Conservation (phyloP, 2,888 invertebrate genomes). For the Meghimatium bilineatum region DNA sequence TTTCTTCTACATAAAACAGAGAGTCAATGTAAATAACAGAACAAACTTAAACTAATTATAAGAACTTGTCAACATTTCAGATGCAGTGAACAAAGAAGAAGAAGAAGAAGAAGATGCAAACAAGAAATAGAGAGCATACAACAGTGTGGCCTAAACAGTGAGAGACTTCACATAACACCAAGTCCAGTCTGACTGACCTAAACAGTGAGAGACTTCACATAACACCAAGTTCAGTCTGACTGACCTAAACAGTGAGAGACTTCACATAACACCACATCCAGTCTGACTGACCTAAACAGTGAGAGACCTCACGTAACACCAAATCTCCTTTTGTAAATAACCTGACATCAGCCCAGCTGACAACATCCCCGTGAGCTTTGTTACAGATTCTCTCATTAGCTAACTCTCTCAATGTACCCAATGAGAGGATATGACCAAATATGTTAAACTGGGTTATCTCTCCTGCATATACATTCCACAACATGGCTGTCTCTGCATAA, state of each 20-base stretch:
- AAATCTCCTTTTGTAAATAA: conserved; percentile 34
- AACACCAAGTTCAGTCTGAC: too few species aligned
- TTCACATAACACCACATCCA: neutral
- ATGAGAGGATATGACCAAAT: conserved; percentile 39
- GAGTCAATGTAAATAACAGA: too few species aligned
- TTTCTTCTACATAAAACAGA: too few species aligned
- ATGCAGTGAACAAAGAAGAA: too few species aligned
- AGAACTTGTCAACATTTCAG: too few species aligned
- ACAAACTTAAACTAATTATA: too few species aligned
- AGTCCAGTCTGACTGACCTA: too few species aligned
- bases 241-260: conserved; percentile 45
- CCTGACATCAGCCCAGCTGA: conserved; percentile 47
- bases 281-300: conserved; percentile 43
- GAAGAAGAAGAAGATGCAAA: too few species aligned
- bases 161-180: too few species aligned
- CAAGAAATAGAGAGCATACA: too few species aligned
- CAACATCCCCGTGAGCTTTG: conserved; percentile 38
- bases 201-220: too few species aligned
- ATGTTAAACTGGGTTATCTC: conserved; percentile 54
- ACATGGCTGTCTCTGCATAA: conserved; percentile 36
- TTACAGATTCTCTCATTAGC: conserved; percentile 30
- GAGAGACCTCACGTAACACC: conserved; percentile 18
- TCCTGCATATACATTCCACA: conserved; percentile 49
- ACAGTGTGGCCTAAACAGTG: too few species aligned
- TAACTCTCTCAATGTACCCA: conserved; percentile 13